These are phyloP conservation scores for Drosophila suboccidentalis DNA, from an alignment of 2,888 invertebrate genomes.

Conservation along the genomic window DNA sequence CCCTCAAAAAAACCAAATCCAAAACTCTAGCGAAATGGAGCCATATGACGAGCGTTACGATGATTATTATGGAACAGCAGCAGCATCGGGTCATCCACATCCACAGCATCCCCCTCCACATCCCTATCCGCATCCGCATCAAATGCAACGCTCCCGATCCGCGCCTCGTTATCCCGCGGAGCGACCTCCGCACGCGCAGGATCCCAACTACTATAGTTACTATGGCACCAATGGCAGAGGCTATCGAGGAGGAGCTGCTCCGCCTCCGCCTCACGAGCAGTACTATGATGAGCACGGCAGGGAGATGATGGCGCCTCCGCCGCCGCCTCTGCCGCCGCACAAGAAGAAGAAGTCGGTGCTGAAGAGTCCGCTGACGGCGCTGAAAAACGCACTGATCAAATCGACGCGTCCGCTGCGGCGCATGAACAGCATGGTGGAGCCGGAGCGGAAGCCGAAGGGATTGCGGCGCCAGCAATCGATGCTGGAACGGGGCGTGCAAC, in stretches of 20 bases:
- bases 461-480: slow-evolving; percentile 85
- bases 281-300: slow-evolving; percentile 77
- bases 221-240: slow-evolving; percentile 55
- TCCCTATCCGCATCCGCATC: slow-evolving; percentile 57
- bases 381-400: slow-evolving; percentile 85
- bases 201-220: slow-evolving; percentile 77
- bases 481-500: slow-evolving; percentile 84
- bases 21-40: slow-evolving; percentile 85
- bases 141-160: slow-evolving; percentile 76
- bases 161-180: slow-evolving; percentile 74
- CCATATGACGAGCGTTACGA: slow-evolving; percentile 84
- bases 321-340: slow-evolving; percentile 82
- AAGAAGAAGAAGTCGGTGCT: slow-evolving; percentile 85
- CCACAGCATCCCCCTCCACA: slow-evolving; percentile 31
- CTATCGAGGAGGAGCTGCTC: slow-evolving; percentile 35
- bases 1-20: slow-evolving; percentile 27
- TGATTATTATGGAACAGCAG: slow-evolving; percentile 78
- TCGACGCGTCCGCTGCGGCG: slow-evolving; percentile 84
- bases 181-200: slow-evolving; percentile 68
- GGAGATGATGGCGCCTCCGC: slow-evolving; percentile 72
- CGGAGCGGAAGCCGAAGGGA: slow-evolving; percentile 82
- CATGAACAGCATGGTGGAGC: slow-evolving; percentile 85
- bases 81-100: slow-evolving; percentile 23
- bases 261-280: slow-evolving; percentile 60
- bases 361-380: slow-evolving; percentile 84